A percentile compares a stretch with the other conserved stretches of the same genome.
Evolutionary conservation across 2,113 vertebrate species (phyloP).

Genomic region (Phalacrocorax carbo): DNA sequence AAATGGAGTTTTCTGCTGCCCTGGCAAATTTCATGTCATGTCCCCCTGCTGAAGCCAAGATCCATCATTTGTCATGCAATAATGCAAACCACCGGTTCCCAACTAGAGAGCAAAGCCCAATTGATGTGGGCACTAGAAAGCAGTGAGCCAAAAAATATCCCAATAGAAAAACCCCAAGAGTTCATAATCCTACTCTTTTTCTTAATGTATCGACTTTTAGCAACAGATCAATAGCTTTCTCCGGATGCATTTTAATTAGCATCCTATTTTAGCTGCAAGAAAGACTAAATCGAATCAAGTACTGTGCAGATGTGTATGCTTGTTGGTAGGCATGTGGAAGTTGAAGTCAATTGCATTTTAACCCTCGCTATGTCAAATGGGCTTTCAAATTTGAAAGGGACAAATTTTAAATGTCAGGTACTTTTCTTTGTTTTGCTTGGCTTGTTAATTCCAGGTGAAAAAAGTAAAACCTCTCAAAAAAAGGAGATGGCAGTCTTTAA

Average conservation of each 20-base stretch:
- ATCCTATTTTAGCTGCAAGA: background rate
- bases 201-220: background rate
- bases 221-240: background rate
- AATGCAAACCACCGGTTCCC: background rate
- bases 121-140: background rate
- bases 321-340: background rate
- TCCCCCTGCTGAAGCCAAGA: fast-evolving
- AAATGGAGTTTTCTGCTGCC: background rate
- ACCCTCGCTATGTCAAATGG: background rate
- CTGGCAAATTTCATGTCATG: background rate
- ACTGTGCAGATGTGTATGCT: background rate
- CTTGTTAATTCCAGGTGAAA: background rate
- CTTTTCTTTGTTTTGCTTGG: background rate
- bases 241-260: background rate
- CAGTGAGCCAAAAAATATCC: background rate
- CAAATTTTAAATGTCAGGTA: background rate
- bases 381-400: background rate
- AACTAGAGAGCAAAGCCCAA: background rate
- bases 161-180: background rate
- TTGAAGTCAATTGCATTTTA: background rate
- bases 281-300: background rate
- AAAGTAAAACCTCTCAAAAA: background rate
- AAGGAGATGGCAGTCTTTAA: background rate
- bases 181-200: background rate
- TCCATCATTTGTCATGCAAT: background rate